Percentiles rank a stretch among this genome's conserved stretches.
Conservation (phyloP, 2,888 invertebrate species). For the Hedya salicella region DNA sequence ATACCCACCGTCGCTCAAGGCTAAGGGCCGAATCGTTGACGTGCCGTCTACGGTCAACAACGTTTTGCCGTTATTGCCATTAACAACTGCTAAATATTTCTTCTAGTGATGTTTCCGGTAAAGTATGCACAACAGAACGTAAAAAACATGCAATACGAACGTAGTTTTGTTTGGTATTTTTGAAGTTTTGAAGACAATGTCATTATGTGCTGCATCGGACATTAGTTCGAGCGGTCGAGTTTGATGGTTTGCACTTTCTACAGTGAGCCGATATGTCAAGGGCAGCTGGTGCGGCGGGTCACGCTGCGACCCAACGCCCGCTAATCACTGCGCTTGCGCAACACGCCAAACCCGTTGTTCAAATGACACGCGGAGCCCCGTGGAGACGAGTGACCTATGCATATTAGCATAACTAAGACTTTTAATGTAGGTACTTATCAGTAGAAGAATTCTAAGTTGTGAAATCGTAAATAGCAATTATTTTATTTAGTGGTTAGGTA, state of each 20-base stretch:
- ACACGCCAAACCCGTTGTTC: slow-evolving; percentile 51
- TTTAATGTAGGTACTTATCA: slow-evolving; percentile 29
- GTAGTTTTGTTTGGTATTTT: too few species aligned
- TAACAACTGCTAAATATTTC: too few species aligned
- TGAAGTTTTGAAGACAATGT: not conserved
- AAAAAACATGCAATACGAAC: too few species aligned
- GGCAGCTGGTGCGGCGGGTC: slow-evolving; percentile 66
- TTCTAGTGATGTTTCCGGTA: too few species aligned
- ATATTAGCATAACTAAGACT: slow-evolving; percentile 37
- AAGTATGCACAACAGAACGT: too few species aligned
- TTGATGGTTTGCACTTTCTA: slow-evolving; percentile 74
- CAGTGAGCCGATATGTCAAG: slow-evolving; percentile 76
- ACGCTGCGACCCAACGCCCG: slow-evolving; percentile 56
- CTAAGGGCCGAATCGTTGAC: slow-evolving; percentile 1
- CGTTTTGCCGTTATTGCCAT: too few species aligned
- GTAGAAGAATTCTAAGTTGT: slow-evolving; percentile 22
- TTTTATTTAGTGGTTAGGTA: not conserved
- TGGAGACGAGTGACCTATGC: slow-evolving; percentile 41
- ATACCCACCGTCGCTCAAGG: slow-evolving; percentile 28
- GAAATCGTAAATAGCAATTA: slow-evolving; percentile 8
- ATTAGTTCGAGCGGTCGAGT: slow-evolving; percentile 51
- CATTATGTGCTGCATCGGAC: not conserved
- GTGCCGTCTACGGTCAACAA: too few species aligned
- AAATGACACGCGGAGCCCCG: slow-evolving; percentile 43
- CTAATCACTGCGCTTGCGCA: slow-evolving; percentile 61